phyloP scores from a whole-genome alignment of 2,113 vertebrate species.

The Lepidothrix coronata region DNA sequence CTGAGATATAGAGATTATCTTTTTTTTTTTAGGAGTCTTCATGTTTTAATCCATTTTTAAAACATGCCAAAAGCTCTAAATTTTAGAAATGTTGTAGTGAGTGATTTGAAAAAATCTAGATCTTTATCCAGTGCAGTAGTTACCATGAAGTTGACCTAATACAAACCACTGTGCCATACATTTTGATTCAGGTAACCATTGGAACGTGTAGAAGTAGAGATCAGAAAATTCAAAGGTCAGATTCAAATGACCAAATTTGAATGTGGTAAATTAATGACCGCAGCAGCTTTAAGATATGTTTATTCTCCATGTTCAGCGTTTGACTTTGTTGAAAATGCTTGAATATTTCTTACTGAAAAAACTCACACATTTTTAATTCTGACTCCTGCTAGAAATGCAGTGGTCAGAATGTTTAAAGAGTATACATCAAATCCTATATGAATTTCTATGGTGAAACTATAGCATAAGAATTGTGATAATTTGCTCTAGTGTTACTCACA shows the following conservation, averaged over 20 bases:
- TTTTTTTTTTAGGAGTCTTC: neutral
- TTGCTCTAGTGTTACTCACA: neutral
- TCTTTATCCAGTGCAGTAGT: neutral
- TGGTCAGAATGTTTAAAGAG: neutral
- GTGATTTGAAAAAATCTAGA: neutral
- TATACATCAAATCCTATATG: neutral
- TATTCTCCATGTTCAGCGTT: neutral
- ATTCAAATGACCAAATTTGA: neutral
- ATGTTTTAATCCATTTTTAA: neutral
- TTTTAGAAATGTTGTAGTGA: neutral
- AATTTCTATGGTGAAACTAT: neutral
- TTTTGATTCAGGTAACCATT: neutral
- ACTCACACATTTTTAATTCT: fast-evolving
- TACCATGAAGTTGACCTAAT: neutral
- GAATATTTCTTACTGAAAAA: neutral
- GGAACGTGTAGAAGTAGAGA: neutral
- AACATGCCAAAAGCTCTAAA: neutral
- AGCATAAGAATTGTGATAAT: neutral
- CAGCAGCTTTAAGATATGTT: neutral
- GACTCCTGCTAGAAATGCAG: neutral
- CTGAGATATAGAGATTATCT: fast-evolving
- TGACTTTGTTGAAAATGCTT: neutral
- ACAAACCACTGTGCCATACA: neutral
- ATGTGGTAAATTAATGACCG: neutral
- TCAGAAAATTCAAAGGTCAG: neutral